Base-by-base conservation (phyloP, 2,113 vertebrate genomes). In the Corythornis vintsioides region DNA sequence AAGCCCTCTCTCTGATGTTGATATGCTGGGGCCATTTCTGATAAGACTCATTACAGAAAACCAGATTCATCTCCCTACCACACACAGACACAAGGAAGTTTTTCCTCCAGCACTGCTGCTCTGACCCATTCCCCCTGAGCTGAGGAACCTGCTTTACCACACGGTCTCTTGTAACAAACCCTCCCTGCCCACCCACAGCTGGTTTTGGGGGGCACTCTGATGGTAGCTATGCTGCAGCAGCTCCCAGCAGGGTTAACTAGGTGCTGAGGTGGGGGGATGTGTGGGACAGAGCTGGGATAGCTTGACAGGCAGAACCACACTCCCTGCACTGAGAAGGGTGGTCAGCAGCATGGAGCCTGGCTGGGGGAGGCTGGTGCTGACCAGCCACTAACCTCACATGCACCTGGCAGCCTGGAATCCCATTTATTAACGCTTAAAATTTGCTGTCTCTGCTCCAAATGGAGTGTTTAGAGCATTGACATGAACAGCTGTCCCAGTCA, bases 381-480 rank as follows among this genome's bases (percentile, higher is more conserved):
- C 82, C 85, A 70, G 64, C 43, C 4, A 2, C 75, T 80, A 21
- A 85, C 82, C 66, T 52, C 4, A 0, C 1, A 3, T 16, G 38
- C 1, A 5, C 88, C 48, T 24, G 0, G 72, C 71, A 94, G 92
- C 65, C 53, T 66, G 53, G 73, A 73, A 1, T 28, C 70, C 65
- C 52, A 63, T 94, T 96, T 92, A 85, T 92, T 95, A 95, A 52
- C 74, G 57, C 77, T 43, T 84, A 31, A 74, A 73, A 47, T n/a
- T 33, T 11, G 55, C 89, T 83, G 72, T 90, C 85, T 91, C 45
- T 78, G 55, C 55, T 94, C 89, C 89, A 73, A 92, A 88, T 45
- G 40, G 90, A 92, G 72, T 83, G 75, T 93, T 95, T 88, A 82
- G 92, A 81, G 91, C 88, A 84, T 25, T 89, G 94, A 91, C 83